A percentile compares a stretch with the other conserved stretches of the same genome.
phyloP scores from a whole-genome alignment of 2,797 vertebrate genomes.

The Centropyge bicolor region DNA sequence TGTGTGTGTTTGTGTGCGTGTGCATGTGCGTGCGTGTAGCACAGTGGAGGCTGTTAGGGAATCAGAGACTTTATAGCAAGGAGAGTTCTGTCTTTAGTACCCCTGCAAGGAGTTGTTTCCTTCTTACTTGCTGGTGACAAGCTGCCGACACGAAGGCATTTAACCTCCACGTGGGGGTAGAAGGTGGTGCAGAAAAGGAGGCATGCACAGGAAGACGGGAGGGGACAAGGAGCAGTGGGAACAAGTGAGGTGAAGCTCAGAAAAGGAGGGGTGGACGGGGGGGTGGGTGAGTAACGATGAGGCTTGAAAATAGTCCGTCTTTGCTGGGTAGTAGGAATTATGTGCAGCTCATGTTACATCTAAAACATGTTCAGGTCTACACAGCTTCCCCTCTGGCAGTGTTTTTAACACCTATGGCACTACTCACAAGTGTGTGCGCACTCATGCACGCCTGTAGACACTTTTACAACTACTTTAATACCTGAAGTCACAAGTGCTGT shows the following conservation, averaged over 20 bases:
- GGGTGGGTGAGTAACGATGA: slow-evolving; percentile 54
- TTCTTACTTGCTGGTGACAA: slow-evolving; percentile 65
- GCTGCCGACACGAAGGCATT: slow-evolving; percentile 66
- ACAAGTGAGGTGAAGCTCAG: slow-evolving; percentile 12
- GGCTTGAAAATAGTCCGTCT: slow-evolving; percentile 60
- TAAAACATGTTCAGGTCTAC: slow-evolving; percentile 69
- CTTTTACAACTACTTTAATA: slow-evolving; percentile 74
- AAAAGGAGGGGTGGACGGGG: slow-evolving; percentile 36
- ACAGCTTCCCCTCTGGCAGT: slow-evolving; percentile 54
- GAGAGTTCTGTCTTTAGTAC: slow-evolving; percentile 36
- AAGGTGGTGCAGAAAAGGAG: slow-evolving; percentile 42
- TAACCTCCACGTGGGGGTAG: slow-evolving; percentile 57
- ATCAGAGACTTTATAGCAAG: slow-evolving; percentile 41
- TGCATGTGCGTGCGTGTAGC: slow-evolving; percentile 3
- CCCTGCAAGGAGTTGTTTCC: slow-evolving; percentile 59
- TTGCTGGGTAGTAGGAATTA: slow-evolving; percentile 57
- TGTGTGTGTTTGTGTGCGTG: slow-evolving; percentile 9
- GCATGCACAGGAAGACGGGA: slow-evolving; percentile 33
- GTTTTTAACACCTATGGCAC: slow-evolving; percentile 65
- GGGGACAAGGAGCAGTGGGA: slow-evolving; percentile 31
- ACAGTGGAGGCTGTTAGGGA: slow-evolving; percentile 22
- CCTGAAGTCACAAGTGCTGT: slow-evolving; percentile 73
- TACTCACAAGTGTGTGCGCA: slow-evolving; percentile 38
- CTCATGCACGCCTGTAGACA: slow-evolving; percentile 56
- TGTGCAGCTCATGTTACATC: slow-evolving; percentile 69